These are phyloP conservation scores for Cololabis saira DNA, from an alignment of 2,113 vertebrate species.

Conservation along the genomic window DNA sequence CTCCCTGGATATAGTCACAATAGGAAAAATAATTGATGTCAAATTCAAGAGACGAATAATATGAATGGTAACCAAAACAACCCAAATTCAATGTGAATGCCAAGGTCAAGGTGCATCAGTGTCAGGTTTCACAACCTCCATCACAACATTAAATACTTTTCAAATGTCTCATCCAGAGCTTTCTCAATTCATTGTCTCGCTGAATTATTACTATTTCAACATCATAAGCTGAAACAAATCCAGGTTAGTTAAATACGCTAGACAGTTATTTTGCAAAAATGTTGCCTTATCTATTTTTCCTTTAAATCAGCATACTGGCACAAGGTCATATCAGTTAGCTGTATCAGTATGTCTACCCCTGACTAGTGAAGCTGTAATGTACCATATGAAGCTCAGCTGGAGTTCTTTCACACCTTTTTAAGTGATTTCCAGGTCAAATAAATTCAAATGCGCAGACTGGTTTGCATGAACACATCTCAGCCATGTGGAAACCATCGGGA, in stretches of 20 bases:
- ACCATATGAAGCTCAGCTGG: slow-evolving; percentile 72
- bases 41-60: no score
- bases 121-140: no score
- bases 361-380: slow-evolving; percentile 64
- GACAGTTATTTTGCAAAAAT: background rate
- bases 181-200: no score
- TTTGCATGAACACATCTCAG: slow-evolving; percentile 44
- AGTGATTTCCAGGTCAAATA: slow-evolving; percentile 77
- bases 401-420: slow-evolving; percentile 75
- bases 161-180: no score
- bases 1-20: no score
- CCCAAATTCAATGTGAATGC: no score
- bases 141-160: no score
- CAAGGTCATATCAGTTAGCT: background rate
- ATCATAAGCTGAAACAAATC: background rate
- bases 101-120: no score
- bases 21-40: no score
- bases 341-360: background rate
- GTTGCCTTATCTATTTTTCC: background rate
- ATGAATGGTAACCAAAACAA: no score
- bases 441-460: slow-evolving; percentile 74
- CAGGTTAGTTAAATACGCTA: background rate
- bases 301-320: slow-evolving; percentile 8
- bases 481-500: slow-evolving; percentile 11
- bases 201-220: background rate